A percentile compares a stretch with the other conserved stretches of the same genome.
These are phyloP conservation scores for Aythya baeri DNA, from an alignment of 2,113 vertebrate species.

Conservation along the genomic window DNA sequence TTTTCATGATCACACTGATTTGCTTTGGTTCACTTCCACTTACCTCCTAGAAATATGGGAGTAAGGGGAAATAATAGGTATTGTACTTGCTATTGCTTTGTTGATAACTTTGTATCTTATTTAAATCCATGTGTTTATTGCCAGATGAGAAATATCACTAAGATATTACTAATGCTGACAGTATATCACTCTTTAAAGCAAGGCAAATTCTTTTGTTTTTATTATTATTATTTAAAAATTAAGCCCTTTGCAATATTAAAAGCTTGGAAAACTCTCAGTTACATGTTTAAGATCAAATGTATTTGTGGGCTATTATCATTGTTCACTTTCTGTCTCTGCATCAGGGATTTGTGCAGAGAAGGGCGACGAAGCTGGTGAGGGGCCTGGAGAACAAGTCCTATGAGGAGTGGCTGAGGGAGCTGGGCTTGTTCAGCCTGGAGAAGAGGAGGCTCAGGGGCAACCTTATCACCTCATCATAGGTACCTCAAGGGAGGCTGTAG, in stretches of 20 bases:
- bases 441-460: no score
- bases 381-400: no score
- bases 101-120: constrained; percentile 10
- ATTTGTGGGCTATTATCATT: not conserved
- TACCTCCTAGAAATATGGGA: constrained; percentile 44
- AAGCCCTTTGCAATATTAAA: not conserved
- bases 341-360: not conserved
- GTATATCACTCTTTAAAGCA: not conserved
- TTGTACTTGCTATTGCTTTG: not conserved
- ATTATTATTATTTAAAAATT: not conserved
- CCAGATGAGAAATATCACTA: constrained; percentile 28
- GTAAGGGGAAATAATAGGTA: constrained; percentile 34
- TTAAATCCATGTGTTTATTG: constrained; percentile 30
- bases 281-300: not conserved
- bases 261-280: not conserved
- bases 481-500: no score
- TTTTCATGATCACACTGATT: constrained; percentile 62
- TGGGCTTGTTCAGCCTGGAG: no score
- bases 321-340: not conserved
- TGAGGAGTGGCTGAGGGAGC: no score
- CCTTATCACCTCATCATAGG: no score
- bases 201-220: not conserved
- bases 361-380: no score
- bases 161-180: not conserved
- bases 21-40: constrained; percentile 57